Percentiles rank a stretch among this genome's conserved stretches.
phyloP scores from a whole-genome alignment of 1,140 invertebrate species.

The Heliconius himera region DNA sequence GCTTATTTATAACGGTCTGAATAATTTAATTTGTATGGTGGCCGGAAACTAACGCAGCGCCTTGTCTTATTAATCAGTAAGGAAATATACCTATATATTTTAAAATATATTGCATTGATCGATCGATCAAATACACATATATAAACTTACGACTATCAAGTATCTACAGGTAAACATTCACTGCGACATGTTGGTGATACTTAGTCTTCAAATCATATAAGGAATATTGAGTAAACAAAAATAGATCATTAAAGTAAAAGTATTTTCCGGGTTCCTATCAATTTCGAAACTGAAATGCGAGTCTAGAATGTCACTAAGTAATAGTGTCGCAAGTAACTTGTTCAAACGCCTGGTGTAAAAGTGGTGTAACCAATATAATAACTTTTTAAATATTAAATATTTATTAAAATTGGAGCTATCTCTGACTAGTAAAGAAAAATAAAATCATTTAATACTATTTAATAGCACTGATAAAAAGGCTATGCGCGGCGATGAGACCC shows the following conservation, averaged over 20 bases:
- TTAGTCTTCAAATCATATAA: background rate
- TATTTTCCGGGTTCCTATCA: constrained; percentile 10
- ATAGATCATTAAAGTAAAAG: constrained; percentile 10
- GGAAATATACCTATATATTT: too few relatives aligned
- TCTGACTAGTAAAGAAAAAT: background rate
- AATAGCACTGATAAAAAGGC: too few relatives aligned
- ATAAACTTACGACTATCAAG: too few relatives aligned
- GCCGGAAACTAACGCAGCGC: too few relatives aligned
- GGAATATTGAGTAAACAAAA: background rate
- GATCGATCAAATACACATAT: too few relatives aligned
- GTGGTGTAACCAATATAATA: background rate
- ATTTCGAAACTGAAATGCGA: constrained; percentile 7
- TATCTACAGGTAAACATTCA: background rate
- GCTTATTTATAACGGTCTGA: too few relatives aligned
- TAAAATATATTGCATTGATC: too few relatives aligned
- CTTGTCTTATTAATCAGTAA: too few relatives aligned
- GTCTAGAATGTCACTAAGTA: constrained; percentile 1
- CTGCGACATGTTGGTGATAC: background rate
- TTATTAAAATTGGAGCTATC: background rate
- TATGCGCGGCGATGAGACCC: too few relatives aligned
- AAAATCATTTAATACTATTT: background rate
- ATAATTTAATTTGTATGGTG: too few relatives aligned
- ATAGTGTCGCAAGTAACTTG: constrained; percentile 5
- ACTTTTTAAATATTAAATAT: background rate
- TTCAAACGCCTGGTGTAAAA: background rate